phyloP scores from a whole-genome alignment of 2,888 invertebrate genomes.

The Macrosiphum euphorbiae region DNA sequence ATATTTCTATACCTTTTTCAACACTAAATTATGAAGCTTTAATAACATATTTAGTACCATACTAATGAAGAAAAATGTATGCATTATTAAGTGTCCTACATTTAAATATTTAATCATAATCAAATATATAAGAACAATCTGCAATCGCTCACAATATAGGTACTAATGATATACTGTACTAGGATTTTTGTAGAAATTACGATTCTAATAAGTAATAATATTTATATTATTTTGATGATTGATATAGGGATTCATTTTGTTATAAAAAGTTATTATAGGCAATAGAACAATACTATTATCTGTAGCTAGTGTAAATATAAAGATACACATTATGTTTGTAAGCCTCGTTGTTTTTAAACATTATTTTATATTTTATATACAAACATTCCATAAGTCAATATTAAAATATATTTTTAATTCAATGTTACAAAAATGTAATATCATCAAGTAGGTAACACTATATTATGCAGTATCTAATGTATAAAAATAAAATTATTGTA shows the following conservation, averaged over 20 bases:
- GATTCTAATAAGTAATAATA: neutral
- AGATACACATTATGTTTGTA: neutral
- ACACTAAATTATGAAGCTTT: neutral
- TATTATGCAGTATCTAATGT: neutral
- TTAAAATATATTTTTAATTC: neutral
- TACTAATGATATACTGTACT: neutral
- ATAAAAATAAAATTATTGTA: neutral
- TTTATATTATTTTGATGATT: neutral
- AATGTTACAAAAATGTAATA: neutral
- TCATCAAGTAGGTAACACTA: neutral
- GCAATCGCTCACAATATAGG: neutral
- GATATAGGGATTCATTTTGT: neutral
- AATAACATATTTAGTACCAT: neutral
- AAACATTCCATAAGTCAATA: slow-evolving; percentile 2
- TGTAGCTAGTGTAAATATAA: neutral
- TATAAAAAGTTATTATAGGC: neutral
- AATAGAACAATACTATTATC: neutral
- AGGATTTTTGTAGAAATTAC: neutral
- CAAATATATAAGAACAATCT: neutral
- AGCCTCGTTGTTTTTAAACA: neutral
- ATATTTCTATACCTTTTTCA: neutral
- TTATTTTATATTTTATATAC: neutral
- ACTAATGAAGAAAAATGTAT: slow-evolving; percentile 2
- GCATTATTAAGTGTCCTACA: neutral
- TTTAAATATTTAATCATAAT: neutral